Evolutionary conservation across 2,113 vertebrate species (phyloP).

Genomic region (Syrmaticus mikado): DNA sequence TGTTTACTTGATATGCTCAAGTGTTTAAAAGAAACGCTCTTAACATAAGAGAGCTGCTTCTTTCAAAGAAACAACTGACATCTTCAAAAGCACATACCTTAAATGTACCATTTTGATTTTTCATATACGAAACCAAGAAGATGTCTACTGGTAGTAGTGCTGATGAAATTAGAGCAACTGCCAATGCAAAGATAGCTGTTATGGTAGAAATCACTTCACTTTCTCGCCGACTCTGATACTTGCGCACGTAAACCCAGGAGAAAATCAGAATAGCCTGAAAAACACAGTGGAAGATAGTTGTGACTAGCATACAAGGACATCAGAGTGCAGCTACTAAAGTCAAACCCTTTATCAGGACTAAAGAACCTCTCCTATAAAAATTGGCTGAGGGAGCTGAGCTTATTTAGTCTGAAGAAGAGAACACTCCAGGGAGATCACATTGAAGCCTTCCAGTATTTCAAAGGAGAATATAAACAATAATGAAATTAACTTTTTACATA

Average conservation of each 20-base stretch:
- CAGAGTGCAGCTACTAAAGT: background rate
- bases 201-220: conserved; percentile 97
- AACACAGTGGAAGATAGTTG: background rate
- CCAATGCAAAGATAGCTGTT: conserved; percentile 94
- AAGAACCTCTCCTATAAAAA: too few relatives aligned
- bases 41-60: background rate
- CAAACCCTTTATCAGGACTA: rapidly evolving
- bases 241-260: conserved; percentile 97
- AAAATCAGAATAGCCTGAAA: conserved; percentile 92
- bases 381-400: too few relatives aligned
- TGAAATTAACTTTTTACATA: too few relatives aligned
- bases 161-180: conserved; percentile 94
- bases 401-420: too few relatives aligned
- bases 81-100: conserved; percentile 80
- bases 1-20: too few relatives aligned
- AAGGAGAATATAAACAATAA: too few relatives aligned
- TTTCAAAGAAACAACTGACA: rapidly evolving
- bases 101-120: conserved; percentile 95
- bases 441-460: too few relatives aligned
- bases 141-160: conserved; percentile 97
- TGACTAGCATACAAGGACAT: rapidly evolving
- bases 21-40: too few relatives aligned
- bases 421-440: too few relatives aligned
- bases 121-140: conserved; percentile 98
- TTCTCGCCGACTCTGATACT: conserved; percentile 95